Conservation (phyloP, 2,888 invertebrate genomes). For the Netelia inedita region DNA sequence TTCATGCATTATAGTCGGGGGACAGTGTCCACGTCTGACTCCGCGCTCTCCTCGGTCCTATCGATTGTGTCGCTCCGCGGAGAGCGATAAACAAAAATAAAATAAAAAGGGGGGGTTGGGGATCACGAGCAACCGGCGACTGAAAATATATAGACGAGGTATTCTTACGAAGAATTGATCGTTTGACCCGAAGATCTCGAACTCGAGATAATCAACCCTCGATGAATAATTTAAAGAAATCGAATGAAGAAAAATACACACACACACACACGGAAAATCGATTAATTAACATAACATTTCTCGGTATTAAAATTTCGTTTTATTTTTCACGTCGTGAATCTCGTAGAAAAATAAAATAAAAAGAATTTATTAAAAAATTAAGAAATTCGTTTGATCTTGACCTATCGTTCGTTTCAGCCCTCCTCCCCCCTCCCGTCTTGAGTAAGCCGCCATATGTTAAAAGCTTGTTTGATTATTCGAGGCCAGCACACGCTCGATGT, state of each 20-base stretch:
- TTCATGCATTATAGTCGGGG: conserved; percentile 41
- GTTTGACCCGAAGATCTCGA: conserved; percentile 44
- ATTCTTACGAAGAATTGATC: not conserved
- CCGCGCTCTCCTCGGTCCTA: conserved; percentile 17
- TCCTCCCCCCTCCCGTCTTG: conserved; percentile 15
- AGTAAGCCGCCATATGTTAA: conserved; percentile 11
- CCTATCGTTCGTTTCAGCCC: not conserved
- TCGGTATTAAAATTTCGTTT: too few relatives aligned
- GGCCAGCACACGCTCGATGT: conserved; percentile 18
- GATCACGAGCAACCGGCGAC: not conserved
- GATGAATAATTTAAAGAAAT: conserved; percentile 1
- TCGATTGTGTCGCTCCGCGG: conserved; percentile 28
- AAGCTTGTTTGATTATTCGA: conserved; percentile 65
- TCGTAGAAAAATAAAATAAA: not conserved
- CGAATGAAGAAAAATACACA: too few relatives aligned
- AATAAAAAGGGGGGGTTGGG: not conserved
- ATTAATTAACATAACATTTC: too few relatives aligned
- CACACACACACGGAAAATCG: too few relatives aligned
- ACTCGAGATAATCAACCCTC: not conserved
- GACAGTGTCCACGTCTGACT: conserved; percentile 44
- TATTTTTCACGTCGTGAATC: too few relatives aligned
- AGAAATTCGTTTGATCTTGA: not conserved
- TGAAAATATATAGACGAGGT: not conserved
- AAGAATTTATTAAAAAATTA: not conserved
- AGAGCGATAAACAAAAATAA: conserved; percentile 19